These are phyloP conservation scores for Paralichthys olivaceus DNA, from an alignment of 2,113 vertebrate species.

Conservation along the genomic window DNA sequence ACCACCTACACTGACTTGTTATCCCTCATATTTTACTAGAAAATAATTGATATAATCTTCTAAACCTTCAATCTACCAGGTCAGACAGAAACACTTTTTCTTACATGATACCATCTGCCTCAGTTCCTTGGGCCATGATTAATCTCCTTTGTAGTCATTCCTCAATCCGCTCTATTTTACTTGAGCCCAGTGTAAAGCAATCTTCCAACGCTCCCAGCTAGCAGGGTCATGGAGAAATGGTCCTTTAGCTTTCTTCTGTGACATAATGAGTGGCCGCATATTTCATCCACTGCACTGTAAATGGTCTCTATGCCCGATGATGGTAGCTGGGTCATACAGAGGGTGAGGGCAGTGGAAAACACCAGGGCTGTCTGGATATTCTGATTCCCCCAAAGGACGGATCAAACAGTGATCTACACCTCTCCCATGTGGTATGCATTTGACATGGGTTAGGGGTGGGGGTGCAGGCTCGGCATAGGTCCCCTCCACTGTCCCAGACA, in stretches of 20 bases:
- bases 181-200: constrained; percentile 1
- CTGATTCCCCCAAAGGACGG: constrained; percentile 46
- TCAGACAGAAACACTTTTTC: constrained; percentile 36
- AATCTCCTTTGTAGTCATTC: constrained; percentile 16
- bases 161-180: constrained; percentile 1
- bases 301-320: neutral
- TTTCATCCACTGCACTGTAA: constrained; percentile 20
- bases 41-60: constrained; percentile 16
- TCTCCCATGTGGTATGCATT: constrained; percentile 74
- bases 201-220: constrained; percentile 24
- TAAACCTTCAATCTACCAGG: constrained; percentile 2
- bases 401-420: constrained; percentile 71
- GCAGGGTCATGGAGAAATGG: constrained; percentile 2
- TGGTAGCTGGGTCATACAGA: constrained; percentile 42
- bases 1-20: neutral
- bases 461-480: neutral
- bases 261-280: constrained; percentile 21
- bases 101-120: constrained; percentile 23
- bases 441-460: constrained; percentile 41
- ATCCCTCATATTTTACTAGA: constrained; percentile 8
- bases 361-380: constrained; percentile 30
- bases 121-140: constrained; percentile 7
- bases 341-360: constrained; percentile 34
- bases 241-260: constrained; percentile 13
- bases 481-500: constrained; percentile 52